phyloP scores from a whole-genome alignment of 1,140 invertebrate genomes.

The Holotrichia oblita region DNA sequence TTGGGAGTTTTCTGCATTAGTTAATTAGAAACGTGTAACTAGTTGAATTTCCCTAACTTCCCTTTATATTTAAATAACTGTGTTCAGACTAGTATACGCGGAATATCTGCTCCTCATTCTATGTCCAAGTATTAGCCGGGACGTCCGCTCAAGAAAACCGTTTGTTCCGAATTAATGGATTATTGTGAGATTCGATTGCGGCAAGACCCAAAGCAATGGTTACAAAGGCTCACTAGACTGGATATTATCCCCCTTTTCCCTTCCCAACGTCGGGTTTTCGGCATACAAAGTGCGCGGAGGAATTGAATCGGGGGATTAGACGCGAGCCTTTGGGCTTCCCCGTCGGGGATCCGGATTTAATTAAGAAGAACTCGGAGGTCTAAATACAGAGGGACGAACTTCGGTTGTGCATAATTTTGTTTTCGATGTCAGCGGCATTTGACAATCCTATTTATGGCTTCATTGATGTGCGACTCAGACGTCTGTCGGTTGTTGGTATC shows the following conservation, averaged over 20 bases:
- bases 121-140: not conserved
- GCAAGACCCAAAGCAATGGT: not conserved
- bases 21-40: not conserved
- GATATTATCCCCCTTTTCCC: conserved; percentile 4
- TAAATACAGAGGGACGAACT: conserved; percentile 5
- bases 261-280: not conserved
- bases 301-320: conserved; percentile 16
- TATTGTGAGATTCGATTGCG: conserved; percentile 16
- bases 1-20: not conserved
- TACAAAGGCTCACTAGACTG: conserved; percentile 7
- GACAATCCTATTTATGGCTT: conserved; percentile 6
- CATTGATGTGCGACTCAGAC: not conserved
- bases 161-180: conserved; percentile 20
- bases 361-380: conserved; percentile 11
- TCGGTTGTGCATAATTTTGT: conserved; percentile 11
- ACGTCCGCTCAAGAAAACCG: conserved; percentile 10
- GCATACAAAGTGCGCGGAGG: not conserved
- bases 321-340: not conserved
- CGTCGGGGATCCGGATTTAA: not conserved
- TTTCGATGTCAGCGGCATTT: not conserved
- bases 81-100: not conserved
- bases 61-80: not conserved
- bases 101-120: not conserved
- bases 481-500: not conserved
- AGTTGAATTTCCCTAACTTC: not conserved